Evolutionary conservation across 2,888 invertebrate species (phyloP).

Genomic region (Petrophora chlorosata): DNA sequence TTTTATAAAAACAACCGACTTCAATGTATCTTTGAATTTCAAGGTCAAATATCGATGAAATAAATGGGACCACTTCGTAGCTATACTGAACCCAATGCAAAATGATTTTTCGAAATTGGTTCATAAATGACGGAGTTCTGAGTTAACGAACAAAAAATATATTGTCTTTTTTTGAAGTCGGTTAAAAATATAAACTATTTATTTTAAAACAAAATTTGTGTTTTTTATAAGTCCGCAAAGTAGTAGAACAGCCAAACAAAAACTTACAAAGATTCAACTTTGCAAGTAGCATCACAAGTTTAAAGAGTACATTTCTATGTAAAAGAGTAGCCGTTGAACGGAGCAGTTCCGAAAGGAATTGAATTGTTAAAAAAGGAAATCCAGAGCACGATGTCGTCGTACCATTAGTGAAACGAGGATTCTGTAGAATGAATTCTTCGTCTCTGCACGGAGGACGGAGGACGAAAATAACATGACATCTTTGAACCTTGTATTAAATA

Average conservation of each 20-base stretch:
- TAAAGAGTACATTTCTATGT: conserved; percentile 41
- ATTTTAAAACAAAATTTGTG: no score
- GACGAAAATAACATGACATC: conserved; percentile 19
- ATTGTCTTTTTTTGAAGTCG: no score
- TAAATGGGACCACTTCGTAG: no score
- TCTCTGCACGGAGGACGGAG: conserved; percentile 14
- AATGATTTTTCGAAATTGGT: no score
- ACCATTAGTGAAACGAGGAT: conserved; percentile 57
- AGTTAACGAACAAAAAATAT: no score
- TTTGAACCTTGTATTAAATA: conserved; percentile 17
- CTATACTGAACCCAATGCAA: no score
- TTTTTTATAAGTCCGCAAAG: no score
- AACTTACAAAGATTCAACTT: conserved; percentile 11
- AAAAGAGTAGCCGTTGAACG: conserved; percentile 42
- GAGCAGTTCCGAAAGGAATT: conserved; percentile 42
- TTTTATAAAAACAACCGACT: no score
- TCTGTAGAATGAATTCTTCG: conserved; percentile 34
- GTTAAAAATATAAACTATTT: no score
- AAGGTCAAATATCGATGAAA: no score
- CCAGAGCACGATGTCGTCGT: conserved; percentile 43
- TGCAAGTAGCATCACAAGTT: conserved; percentile 11
- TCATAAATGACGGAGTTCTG: no score
- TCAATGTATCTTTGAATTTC: no score
- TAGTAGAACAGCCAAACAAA: conserved; percentile 2
- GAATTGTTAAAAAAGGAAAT: conserved; percentile 48